Evolutionary conservation across 2,113 vertebrate genomes (phyloP).

Genomic region (Gila orcuttii): DNA sequence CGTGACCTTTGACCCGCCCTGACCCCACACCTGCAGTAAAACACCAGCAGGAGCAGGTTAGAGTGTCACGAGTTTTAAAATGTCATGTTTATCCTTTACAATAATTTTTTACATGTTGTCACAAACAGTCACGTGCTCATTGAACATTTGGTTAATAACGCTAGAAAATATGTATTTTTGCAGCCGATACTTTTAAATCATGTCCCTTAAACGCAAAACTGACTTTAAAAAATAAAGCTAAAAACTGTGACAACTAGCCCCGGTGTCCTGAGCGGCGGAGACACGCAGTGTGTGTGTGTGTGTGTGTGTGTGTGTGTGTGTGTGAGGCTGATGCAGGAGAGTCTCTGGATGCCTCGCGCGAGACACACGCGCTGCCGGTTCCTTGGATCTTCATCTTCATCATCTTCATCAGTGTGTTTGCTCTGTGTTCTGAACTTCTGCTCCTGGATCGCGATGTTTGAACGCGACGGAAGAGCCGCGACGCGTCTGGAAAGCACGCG

Average conservation of each 20-base stretch:
- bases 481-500: neutral
- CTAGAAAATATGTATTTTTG: too few relatives aligned
- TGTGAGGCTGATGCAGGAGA: neutral
- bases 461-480: slow-evolving; percentile 16
- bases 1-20: too few relatives aligned
- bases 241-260: neutral
- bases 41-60: too few relatives aligned
- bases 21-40: too few relatives aligned
- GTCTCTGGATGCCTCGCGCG: neutral
- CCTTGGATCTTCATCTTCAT: neutral
- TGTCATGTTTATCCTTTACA: too few relatives aligned
- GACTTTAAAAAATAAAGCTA: neutral
- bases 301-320: neutral
- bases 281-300: neutral
- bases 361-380: neutral
- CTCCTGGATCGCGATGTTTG: neutral
- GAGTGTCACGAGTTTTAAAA: too few relatives aligned
- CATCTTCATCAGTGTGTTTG: neutral
- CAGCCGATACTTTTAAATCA: too few relatives aligned
- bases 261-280: neutral
- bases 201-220: too few relatives aligned
- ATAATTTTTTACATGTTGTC: too few relatives aligned
- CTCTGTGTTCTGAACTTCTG: neutral
- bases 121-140: too few relatives aligned
- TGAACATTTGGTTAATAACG: neutral